Percentiles rank a stretch among this genome's conserved stretches.
Conservation (phyloP, 2,797 vertebrate species). For the Anas bernieri region DNA sequence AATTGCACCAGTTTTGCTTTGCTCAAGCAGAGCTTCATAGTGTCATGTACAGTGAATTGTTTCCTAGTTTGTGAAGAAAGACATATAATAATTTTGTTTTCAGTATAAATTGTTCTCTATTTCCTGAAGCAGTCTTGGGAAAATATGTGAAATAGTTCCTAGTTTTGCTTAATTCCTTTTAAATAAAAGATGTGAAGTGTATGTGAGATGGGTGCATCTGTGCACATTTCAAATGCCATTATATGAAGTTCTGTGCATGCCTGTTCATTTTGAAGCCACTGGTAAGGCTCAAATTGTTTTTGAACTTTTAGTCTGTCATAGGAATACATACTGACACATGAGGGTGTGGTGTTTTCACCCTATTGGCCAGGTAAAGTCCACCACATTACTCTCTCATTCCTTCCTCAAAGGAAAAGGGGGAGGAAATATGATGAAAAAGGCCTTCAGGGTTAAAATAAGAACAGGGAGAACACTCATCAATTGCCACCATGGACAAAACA, state of each 20-base stretch:
- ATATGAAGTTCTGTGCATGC: neutral
- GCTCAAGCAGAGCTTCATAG: neutral
- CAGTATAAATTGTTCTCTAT: neutral
- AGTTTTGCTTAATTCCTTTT: slow-evolving; percentile 11
- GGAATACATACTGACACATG: neutral
- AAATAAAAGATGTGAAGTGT: slow-evolving; percentile 9
- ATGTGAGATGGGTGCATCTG: neutral
- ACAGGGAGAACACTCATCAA: neutral
- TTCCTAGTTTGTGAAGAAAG: slow-evolving; percentile 7
- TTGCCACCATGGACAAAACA: neutral
- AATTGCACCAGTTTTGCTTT: neutral
- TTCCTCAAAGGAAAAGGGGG: too few species aligned
- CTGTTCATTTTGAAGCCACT: slow-evolving; percentile 14
- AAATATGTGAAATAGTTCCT: neutral
- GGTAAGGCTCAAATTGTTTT: slow-evolving; percentile 30
- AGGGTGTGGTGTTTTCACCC: neutral
- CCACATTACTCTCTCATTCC: too few species aligned
- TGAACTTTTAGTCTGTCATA: neutral
- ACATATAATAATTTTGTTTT: neutral
- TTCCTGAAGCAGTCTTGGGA: neutral
- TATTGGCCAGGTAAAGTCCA: too few species aligned
- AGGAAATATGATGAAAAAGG: neutral
- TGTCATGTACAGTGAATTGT: neutral
- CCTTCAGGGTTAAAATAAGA: neutral
- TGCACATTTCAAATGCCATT: neutral